Conservation (phyloP, 1,140 invertebrate species). For the Conopomorpha cramerella region DNA sequence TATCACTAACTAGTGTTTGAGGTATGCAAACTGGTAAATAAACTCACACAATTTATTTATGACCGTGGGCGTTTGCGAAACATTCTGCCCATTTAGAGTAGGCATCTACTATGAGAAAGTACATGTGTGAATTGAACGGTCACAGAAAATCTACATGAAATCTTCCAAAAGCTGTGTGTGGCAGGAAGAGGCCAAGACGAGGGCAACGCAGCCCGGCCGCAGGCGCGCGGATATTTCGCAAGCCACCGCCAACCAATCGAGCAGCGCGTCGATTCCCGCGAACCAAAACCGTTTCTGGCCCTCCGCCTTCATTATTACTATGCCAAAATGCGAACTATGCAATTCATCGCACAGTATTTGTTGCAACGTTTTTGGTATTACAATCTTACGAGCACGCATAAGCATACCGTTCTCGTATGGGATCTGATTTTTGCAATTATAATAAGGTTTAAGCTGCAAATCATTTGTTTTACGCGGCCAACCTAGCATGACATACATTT, state of each 20-base stretch:
- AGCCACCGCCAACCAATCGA: constrained; percentile 4
- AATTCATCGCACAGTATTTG: constrained; percentile 13
- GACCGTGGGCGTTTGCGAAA: background rate
- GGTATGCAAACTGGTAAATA: constrained; percentile 1
- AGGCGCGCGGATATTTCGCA: constrained; percentile 2
- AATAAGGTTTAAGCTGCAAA: constrained; percentile 7
- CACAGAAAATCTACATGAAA: constrained; percentile 26
- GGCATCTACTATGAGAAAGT: constrained; percentile 20
- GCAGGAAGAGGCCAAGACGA: constrained; percentile 12
- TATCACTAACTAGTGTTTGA: constrained; percentile 3
- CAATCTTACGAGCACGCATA: constrained; percentile 9
- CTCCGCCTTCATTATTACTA: constrained; percentile 39
- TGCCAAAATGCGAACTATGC: constrained; percentile 42
- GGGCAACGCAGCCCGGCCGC: constrained; percentile 2
- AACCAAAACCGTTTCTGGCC: constrained; percentile 43
- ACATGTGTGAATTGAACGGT: constrained; percentile 16
- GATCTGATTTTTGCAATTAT: constrained; percentile 7
- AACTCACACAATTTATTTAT: constrained; percentile 1
- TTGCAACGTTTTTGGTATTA: constrained; percentile 6
- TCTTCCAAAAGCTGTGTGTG: constrained; percentile 13
- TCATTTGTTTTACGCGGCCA: constrained; percentile 8
- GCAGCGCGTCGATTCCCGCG: constrained; percentile 43
- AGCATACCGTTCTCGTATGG: constrained; percentile 8
- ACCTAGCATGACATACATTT: constrained; percentile 7
- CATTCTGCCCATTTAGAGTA: constrained; percentile 20